Evolutionary conservation across 2,797 vertebrate genomes (phyloP).

Genomic region (Mastacembelus armatus): DNA sequence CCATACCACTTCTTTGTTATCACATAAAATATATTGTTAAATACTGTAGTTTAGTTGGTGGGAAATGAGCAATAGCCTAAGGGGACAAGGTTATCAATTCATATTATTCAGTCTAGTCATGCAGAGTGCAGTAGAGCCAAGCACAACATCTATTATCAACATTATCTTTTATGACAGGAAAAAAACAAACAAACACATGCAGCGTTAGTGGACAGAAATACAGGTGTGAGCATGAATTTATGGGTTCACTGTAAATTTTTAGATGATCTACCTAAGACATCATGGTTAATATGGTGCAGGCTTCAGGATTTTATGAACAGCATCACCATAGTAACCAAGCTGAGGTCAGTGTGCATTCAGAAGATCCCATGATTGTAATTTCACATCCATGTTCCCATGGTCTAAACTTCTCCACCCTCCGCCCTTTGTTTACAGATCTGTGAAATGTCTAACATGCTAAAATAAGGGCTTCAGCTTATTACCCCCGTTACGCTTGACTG

Average conservation of each 20-base stretch:
- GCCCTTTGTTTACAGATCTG: conserved; percentile 55
- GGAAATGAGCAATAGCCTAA: conserved; percentile 39
- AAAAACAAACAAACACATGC: background rate
- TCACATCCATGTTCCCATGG: conserved; percentile 25
- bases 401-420: conserved; percentile 22
- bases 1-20: conserved; percentile 46
- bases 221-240: conserved; percentile 5
- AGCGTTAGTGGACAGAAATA: conserved; percentile 21
- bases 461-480: conserved; percentile 65
- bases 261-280: conserved; percentile 2
- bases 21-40: conserved; percentile 43
- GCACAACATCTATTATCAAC: conserved; percentile 19
- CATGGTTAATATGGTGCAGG: conserved; percentile 10
- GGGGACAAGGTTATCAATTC: conserved; percentile 46
- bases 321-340: conserved; percentile 60
- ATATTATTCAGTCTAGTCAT: conserved; percentile 45
- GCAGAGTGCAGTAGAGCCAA: conserved; percentile 11
- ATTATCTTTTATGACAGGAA: conserved; percentile 28
- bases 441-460: conserved; percentile 55
- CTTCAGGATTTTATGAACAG: conserved; percentile 42
- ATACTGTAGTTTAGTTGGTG: conserved; percentile 44
- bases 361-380: conserved; percentile 52
- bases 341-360: conserved; percentile 42
- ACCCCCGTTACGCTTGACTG: conserved; percentile 65
- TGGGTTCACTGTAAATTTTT: conserved; percentile 5